phyloP scores from a whole-genome alignment of 2,113 vertebrate genomes.

The Cheirogaleus medius region DNA sequence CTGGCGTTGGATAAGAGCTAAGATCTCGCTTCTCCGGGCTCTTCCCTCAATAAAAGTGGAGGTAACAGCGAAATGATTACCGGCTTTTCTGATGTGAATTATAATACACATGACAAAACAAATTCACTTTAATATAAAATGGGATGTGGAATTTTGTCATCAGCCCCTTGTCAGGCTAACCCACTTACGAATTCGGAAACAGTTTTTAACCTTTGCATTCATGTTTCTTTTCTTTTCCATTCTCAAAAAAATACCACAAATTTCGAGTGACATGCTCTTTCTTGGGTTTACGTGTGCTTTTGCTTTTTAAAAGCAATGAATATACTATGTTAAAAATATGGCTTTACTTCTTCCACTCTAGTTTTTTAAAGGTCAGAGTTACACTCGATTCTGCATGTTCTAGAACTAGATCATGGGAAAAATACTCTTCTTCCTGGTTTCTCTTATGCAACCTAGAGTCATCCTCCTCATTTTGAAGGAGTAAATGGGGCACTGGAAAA shows the following conservation, averaged over 20 bases:
- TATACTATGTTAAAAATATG: not conserved
- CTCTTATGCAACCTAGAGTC: not conserved
- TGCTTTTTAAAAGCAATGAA: constrained; percentile 41
- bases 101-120: constrained; percentile 69
- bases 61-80: constrained; percentile 52
- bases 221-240: constrained; percentile 53
- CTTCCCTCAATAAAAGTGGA: constrained; percentile 51
- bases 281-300: constrained; percentile 8
- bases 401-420: not conserved
- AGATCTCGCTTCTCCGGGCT: not conserved
- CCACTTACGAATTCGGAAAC: constrained; percentile 51
- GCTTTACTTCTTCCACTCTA: constrained; percentile 44
- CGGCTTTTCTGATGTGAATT: constrained; percentile 66
- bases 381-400: not conserved
- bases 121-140: constrained; percentile 64
- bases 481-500: not conserved
- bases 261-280: not conserved
- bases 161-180: constrained; percentile 62
- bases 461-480: not conserved
- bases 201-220: constrained; percentile 49
- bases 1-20: constrained; percentile 43
- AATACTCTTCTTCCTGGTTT: not conserved
- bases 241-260: constrained; percentile 24
- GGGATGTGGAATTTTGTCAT: constrained; percentile 54
- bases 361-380: constrained; percentile 19